These are phyloP conservation scores for Cygnus olor DNA, from an alignment of 2,797 vertebrate genomes.

Conservation along the genomic window DNA sequence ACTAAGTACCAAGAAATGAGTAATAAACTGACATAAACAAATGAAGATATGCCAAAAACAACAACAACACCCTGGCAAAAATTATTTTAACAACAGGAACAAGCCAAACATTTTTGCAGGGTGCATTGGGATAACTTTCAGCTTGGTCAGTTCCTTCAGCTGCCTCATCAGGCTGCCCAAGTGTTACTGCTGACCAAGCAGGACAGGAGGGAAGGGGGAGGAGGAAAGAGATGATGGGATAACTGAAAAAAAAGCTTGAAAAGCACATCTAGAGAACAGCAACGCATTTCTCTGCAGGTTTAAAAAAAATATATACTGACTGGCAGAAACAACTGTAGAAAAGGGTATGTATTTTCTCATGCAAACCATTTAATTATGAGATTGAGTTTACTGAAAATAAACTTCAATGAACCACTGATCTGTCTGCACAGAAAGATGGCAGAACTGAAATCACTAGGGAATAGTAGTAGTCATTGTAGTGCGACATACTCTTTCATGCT, in stretches of 20 bases:
- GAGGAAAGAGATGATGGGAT: neutral
- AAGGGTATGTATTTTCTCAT: neutral
- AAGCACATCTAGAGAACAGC: neutral
- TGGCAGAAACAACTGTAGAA: neutral
- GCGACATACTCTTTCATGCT: neutral
- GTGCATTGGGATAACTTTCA: neutral
- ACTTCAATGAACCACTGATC: neutral
- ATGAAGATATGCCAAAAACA: neutral
- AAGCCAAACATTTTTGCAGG: neutral
- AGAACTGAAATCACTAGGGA: neutral
- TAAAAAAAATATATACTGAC: neutral
- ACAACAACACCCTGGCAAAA: neutral
- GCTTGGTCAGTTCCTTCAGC: neutral
- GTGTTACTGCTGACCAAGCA: neutral
- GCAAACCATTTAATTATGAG: neutral
- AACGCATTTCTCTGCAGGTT: neutral
- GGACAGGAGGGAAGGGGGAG: neutral
- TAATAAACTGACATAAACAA: conserved; percentile 42
- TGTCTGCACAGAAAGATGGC: neutral
- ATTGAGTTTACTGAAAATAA: neutral
- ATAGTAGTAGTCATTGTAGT: neutral
- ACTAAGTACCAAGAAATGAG: conserved; percentile 20
- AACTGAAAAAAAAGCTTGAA: rapidly evolving
- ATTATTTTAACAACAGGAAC: neutral
- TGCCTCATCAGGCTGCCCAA: neutral